Base-by-base conservation (phyloP, 2,797 vertebrate genomes). In the Pangasius larnaudii region DNA sequence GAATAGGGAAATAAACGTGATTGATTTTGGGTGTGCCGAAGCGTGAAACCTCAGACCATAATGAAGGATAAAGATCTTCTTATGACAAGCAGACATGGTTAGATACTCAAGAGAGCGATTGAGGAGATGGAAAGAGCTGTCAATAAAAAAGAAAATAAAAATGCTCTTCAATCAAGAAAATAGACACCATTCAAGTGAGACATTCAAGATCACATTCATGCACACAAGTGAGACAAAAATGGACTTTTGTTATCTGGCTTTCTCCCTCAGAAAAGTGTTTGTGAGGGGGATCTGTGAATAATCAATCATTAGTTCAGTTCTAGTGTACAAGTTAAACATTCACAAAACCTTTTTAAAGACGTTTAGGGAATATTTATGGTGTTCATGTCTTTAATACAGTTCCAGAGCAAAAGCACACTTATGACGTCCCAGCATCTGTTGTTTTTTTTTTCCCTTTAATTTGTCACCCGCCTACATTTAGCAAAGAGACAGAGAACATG, bases 1-100 rank as follows among this genome's bases (percentile, higher is more conserved):
- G 49, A 88, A 84, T 46, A 84, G 49, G 61, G 74, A 85, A 69
- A 71, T 69, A 71, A 39, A 61, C 36, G 74, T 65, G 58, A 84
- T 39, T 80, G 83, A 88, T 42, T 61, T 39, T 8, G 24, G 4
- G 24, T n/a, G 33, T 3, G 13, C 6, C 0, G 36, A 61, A 71
- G 24, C 2, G n/a, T 36, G 75, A 71, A 74, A 85, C 53, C 51
- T 58, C 82, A 85, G 74, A 88, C 61, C 63, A 61, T 72, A 85
- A 65, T 36, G 75, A 49, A 69, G 49, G 46, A 33, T 61, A 88
- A 71, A 88, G 63, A 56, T 30, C 13, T 27, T 74, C 74, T 78
- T 78, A 88, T 67, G 72, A 24, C 81, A 84, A 65, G 24, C 42
- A 87, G 81, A 42, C 49, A 58, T 61, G 46, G 56, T 67, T 27